phyloP scores from a whole-genome alignment of 1,140 invertebrate genomes.

The Dufourea novaeangliae region DNA sequence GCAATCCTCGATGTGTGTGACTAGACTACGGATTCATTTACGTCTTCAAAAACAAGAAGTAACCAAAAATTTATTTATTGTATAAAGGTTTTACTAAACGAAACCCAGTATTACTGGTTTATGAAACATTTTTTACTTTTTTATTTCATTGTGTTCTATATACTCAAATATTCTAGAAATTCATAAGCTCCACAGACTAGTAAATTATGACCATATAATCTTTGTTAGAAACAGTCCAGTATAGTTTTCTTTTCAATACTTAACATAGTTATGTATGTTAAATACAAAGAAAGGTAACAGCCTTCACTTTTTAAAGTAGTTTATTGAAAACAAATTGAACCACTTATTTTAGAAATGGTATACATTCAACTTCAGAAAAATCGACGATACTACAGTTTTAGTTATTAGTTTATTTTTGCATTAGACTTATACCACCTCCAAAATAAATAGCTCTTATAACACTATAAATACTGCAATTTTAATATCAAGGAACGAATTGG shows the following conservation, averaged over 20 bases:
- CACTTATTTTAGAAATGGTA: neutral
- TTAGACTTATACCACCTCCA: neutral
- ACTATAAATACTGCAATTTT: neutral
- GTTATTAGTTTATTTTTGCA: no score
- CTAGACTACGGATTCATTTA: no score
- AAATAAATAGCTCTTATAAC: neutral
- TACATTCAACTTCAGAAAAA: neutral
- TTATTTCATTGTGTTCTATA: no score
- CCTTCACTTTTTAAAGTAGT: neutral
- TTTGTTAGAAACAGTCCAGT: neutral
- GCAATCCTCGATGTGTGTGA: no score
- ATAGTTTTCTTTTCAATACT: constrained; percentile 1
- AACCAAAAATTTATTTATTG: no score
- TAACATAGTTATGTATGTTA: neutral
- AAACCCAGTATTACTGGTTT: neutral
- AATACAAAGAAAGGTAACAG: constrained; percentile 1
- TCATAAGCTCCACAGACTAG: no score
- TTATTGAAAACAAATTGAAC: neutral
- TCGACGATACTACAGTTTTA: no score
- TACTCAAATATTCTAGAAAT: no score
- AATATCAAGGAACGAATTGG: neutral
- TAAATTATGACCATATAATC: neutral
- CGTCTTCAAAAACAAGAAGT: no score
- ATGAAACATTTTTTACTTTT: neutral
- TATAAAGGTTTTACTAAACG: no score